Percentiles rank a stretch among this genome's conserved stretches.
phyloP scores from a whole-genome alignment of 2,797 vertebrate genomes.

The Sebastiscus tertius region DNA sequence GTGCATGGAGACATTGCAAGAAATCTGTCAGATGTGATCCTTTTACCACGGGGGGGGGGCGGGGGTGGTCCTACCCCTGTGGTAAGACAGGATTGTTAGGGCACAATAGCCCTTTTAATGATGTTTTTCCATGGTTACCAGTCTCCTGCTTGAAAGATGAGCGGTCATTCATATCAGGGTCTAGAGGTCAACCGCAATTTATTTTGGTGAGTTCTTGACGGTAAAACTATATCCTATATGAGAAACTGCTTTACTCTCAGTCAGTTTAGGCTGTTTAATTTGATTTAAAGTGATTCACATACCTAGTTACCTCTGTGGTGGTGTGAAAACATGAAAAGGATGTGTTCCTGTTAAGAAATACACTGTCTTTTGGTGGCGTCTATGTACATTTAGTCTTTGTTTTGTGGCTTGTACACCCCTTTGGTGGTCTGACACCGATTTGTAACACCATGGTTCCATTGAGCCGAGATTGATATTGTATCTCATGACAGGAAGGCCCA shows the following conservation, averaged over 20 bases:
- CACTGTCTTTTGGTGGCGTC: neutral
- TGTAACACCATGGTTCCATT: constrained; percentile 27
- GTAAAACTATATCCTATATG: constrained; percentile 17
- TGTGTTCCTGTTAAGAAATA: neutral
- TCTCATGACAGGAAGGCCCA: constrained; percentile 60
- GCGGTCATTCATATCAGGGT: constrained; percentile 61
- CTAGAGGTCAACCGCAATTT: constrained; percentile 56
- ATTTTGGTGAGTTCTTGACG: constrained; percentile 25
- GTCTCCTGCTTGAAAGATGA: constrained; percentile 58
- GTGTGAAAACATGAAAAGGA: neutral
- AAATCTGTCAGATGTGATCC: constrained; percentile 54
- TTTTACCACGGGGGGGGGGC: constrained; percentile 18
- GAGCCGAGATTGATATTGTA: constrained; percentile 54
- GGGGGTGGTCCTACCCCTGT: constrained; percentile 11
- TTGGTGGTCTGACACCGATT: constrained; percentile 42
- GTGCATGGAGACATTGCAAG: constrained; percentile 25
- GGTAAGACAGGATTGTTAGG: constrained; percentile 35
- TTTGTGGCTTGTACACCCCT: constrained; percentile 5
- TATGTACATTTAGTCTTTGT: neutral
- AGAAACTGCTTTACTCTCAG: neutral
- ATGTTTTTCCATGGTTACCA: constrained; percentile 69
- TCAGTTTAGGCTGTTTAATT: constrained; percentile 1
- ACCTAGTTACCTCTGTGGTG: neutral
- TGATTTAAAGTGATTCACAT: neutral
- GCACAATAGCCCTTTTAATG: constrained; percentile 65